Base-by-base conservation (phyloP, 2,113 vertebrate genomes). In the Galeopterus variegatus region DNA sequence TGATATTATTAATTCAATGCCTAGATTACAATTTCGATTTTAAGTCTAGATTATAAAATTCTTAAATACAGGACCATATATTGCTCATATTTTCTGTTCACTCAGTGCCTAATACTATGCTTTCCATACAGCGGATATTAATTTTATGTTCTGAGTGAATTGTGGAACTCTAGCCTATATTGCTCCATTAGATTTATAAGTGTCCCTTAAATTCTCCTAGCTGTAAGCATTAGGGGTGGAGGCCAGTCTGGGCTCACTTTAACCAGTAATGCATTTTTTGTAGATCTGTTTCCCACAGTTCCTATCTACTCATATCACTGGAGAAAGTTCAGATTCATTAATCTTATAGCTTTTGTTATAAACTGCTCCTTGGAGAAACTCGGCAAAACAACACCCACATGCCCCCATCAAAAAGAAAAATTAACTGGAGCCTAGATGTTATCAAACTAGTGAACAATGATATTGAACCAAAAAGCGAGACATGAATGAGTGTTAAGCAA, bases 331-430 rank as follows among this genome's bases (percentile, higher is more conserved):
- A 24, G 65, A 36, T 87, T 97, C 81, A 93, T 95, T 77, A 77
- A 90, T 88, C 88, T 93, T 88, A 77, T 3, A 94, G 14, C 19
- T 80, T 96, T 98, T 64, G 76, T 92, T 81, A 94, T 75, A 85
- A 92, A 84, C 28, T 56, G 1, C 21, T 96, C 48, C 65, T 84
- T 96, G 52, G 62, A 95, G 24, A 96, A 77, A 90, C 26, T 94
- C 48, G 64, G 41, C 33, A 90, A 87, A 87, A 88, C 33, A 86
- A 60, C 8, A 72, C 6, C 8, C 31, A 60, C 19, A 50, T 41
- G 17, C 4, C 54, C 52, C 24, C 50, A 23, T 60, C 7, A 77
- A 77, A 48, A 79, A 65, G n/a, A 45, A 56, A 82, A 52, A 65
- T 11, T 76, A 83, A 87, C 26, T 24, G 58, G 15, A 80, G 10